These are phyloP conservation scores for Deroplatys truncata DNA, from an alignment of 2,888 invertebrate species.

Conservation along the genomic window DNA sequence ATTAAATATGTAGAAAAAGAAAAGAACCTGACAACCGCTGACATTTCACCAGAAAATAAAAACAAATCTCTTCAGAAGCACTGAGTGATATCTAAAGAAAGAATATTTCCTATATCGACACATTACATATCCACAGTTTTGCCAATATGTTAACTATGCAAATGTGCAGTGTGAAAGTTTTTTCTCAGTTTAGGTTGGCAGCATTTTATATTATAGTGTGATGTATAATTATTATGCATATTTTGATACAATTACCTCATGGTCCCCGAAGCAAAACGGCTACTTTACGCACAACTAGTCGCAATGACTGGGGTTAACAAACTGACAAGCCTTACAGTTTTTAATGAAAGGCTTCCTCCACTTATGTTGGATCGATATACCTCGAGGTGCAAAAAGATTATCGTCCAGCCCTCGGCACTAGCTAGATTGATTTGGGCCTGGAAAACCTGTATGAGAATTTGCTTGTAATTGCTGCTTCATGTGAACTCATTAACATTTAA, in stretches of 20 bases:
- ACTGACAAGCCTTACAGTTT: not conserved
- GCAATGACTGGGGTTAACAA: not conserved
- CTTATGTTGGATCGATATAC: not conserved
- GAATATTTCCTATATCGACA: no score
- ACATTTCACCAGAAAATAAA: no score
- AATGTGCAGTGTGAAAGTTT: no score
- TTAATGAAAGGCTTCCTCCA: not conserved
- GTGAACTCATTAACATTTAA: no score
- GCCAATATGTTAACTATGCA: no score
- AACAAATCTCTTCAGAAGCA: no score
- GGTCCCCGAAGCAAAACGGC: not conserved
- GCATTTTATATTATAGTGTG: not conserved
- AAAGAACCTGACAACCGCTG: no score
- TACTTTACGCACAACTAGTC: not conserved
- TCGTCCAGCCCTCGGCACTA: not conserved
- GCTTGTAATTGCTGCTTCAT: no score
- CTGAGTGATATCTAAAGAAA: no score
- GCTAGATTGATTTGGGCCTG: not conserved
- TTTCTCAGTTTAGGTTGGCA: not conserved
- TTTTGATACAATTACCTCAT: not conserved
- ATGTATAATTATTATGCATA: not conserved
- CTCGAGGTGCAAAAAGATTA: not conserved
- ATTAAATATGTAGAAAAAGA: no score
- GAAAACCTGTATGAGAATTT: not conserved
- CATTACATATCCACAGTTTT: no score